Evolutionary conservation across 1,140 invertebrate genomes (phyloP), one percentile per base, ranked within the genome.

Genomic region (Venustaconcha ellipsiformis): DNA sequence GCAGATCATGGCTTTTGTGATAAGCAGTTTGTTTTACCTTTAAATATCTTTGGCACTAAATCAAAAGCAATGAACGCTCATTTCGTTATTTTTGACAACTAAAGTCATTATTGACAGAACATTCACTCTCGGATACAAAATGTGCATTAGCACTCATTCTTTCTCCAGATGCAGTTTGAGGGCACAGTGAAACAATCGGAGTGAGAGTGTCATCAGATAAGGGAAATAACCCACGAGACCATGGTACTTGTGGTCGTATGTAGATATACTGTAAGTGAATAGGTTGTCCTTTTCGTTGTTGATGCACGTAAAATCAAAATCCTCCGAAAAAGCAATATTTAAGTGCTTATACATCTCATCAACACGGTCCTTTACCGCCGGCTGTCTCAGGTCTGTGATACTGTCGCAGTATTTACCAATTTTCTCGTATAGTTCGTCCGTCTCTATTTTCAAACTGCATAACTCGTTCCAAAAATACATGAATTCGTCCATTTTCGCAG

Each of bases 201-300:
- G 73, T 57, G 81, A 70, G 14, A 83, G 57, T 37, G 82, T 81
- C 62, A 86, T 58, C 18, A 87, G 55, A 80, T 81, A 82, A 11
- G 86, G 86, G 14, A 85, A 74, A 69, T 69, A 85, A 57, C 78
- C 67, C 23, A 87, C 23, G 6, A 87, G 71, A 48, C 85, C 83
- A 23, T 86, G 82, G 60, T 80, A 84, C 18, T 63, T 59, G 18
- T 80, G 67, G 66, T 86, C 84, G 30, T 68, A 70, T 48, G 79
- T 66, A 1, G 79, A 76, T 17, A 86, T 67, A 64, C 76, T 82
- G 69, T 87, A 87, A 18, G 82, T 80, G 67, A 80, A 86, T 26
- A 87, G 71, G 74, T 86, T 86, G 57, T 86, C 85, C 37, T 70
- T 69, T 69, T 82, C 80, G 59, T 87, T 81, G 70, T 83, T 80